Evolutionary conservation across 2,797 vertebrate species (phyloP).

Genomic region (Onychomys arenicola): DNA sequence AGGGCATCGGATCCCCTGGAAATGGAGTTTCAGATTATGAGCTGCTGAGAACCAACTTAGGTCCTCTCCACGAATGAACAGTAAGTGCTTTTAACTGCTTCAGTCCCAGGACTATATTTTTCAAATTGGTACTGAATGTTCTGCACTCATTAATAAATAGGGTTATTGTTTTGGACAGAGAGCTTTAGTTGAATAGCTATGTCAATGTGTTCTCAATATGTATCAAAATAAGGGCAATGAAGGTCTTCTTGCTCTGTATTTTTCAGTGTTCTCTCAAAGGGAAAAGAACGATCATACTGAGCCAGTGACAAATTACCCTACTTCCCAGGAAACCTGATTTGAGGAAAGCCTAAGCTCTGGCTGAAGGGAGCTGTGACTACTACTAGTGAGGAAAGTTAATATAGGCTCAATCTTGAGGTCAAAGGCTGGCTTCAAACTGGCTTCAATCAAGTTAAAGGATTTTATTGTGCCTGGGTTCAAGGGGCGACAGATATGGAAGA

Average conservation of each 20-base stretch:
- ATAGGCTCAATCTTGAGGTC: background rate
- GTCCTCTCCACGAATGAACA: background rate
- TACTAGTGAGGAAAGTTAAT: background rate
- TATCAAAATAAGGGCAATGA: background rate
- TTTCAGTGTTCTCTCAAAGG: background rate
- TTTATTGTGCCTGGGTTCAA: slow-evolving; percentile 40
- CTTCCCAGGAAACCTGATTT: background rate
- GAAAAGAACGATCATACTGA: background rate
- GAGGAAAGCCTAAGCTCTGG: background rate
- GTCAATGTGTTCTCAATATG: slow-evolving; percentile 3
- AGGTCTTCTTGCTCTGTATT: background rate
- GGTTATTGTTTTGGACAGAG: background rate
- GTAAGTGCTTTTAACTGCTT: background rate
- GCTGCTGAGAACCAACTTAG: background rate
- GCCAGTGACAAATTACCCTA: background rate
- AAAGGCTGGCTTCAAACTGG: slow-evolving; percentile 48
- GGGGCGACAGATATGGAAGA: slow-evolving; percentile 13
- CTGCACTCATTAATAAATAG: background rate
- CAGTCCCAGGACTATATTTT: background rate
- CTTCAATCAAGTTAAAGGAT: background rate
- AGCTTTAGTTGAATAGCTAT: background rate
- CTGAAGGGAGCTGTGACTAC: background rate
- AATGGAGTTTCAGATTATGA: background rate
- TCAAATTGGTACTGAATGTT: background rate
- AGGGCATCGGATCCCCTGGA: background rate